These are phyloP conservation scores for Ceratitis capitata DNA, from an alignment of 1,140 invertebrate species.

Conservation along the genomic window DNA sequence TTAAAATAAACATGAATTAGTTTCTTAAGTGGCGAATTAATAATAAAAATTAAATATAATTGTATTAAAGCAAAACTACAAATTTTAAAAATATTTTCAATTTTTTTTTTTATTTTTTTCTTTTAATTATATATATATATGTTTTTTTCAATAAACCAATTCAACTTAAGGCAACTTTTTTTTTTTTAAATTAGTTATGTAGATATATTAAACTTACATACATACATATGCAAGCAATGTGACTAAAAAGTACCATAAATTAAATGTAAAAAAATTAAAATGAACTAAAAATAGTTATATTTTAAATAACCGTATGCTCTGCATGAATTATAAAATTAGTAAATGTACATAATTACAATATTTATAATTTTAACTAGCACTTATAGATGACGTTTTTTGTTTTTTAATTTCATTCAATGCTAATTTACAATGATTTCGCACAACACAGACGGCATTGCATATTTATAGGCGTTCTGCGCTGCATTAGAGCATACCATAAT, in stretches of 20 bases:
- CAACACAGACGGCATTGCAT: background rate
- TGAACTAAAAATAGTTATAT: background rate
- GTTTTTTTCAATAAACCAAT: constrained; percentile 25
- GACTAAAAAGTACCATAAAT: constrained; percentile 16
- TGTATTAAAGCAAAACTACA: background rate
- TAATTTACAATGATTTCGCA: constrained; percentile 9
- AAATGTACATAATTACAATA: constrained; percentile 17
- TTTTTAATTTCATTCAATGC: constrained; percentile 12
- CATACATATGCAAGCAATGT: background rate
- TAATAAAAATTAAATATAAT: background rate
- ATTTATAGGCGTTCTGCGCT: constrained; percentile 6
- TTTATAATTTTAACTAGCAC: constrained; percentile 11
- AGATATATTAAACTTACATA: background rate
- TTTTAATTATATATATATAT: too few species aligned
- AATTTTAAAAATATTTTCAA: background rate
- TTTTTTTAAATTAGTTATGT: background rate
- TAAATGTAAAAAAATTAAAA: background rate
- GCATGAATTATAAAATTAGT: background rate
- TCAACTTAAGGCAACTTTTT: background rate
- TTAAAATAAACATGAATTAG: background rate
- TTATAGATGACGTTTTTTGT: too few species aligned
- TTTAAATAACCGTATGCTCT: constrained; percentile 1
- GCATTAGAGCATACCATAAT: background rate
- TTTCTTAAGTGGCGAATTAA: too few species aligned
- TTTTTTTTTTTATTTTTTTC: background rate